phyloP scores from a whole-genome alignment of 53 echinoderm and acorn worm genomes.

The Echinarachnius parma region DNA sequence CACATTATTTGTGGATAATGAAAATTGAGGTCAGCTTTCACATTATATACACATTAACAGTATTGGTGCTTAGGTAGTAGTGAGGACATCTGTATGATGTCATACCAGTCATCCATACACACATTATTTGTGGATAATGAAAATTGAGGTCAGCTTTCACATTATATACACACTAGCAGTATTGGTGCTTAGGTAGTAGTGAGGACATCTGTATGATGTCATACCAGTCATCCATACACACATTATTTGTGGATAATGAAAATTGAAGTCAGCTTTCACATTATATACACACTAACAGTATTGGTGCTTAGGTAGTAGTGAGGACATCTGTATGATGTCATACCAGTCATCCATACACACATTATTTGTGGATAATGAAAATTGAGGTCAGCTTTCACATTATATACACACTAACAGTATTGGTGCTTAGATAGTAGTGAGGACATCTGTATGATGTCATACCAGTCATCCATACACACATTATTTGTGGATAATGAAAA shows the following conservation, averaged over 20 bases:
- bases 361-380: conserved; percentile 1
- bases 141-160: not conserved
- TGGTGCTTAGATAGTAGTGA: not conserved
- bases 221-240: not conserved
- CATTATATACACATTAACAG: not conserved
- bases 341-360: not conserved
- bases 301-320: not conserved
- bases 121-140: conserved; percentile 1
- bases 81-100: too few species aligned
- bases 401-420: not conserved
- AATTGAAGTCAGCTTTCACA: not conserved
- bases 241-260: conserved; percentile 1
- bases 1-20: not conserved
- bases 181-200: not conserved
- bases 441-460: too few species aligned
- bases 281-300: not conserved
- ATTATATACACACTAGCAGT: not conserved
- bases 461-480: not conserved
- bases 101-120: not conserved
- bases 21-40: not conserved
- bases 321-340: too few species aligned
- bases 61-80: not conserved
- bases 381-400: not conserved
- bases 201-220: too few species aligned
- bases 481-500: conserved; percentile 1